A percentile compares a stretch with the other conserved stretches of the same genome.
Evolutionary conservation across 2,797 vertebrate species (phyloP).

Genomic region (Anniella stebbinsi): DNA sequence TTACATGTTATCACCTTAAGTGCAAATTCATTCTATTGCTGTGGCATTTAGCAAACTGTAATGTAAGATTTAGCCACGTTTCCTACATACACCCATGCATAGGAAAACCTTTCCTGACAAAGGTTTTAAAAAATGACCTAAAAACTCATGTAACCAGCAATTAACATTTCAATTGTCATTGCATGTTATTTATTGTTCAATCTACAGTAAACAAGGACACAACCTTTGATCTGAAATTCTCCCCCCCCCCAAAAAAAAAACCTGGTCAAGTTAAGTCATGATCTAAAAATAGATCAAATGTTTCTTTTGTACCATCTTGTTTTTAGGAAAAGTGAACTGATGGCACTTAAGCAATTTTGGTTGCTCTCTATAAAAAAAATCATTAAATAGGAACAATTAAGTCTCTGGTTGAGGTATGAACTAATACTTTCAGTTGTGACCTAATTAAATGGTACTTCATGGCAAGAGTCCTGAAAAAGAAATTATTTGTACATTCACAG

Average conservation of each 20-base stretch:
- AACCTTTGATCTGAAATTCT: slow-evolving; percentile 25
- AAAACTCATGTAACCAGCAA: background rate
- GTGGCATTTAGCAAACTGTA: background rate
- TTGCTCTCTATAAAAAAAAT: slow-evolving; percentile 46
- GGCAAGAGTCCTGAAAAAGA: slow-evolving; percentile 55
- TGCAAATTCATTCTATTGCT: slow-evolving; percentile 22
- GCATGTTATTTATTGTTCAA: slow-evolving; percentile 35
- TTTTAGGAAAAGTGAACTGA: slow-evolving; percentile 48
- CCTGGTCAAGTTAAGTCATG: background rate
- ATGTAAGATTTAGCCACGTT: background rate
- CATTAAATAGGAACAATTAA: slow-evolving; percentile 56
- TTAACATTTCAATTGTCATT: slow-evolving; percentile 45
- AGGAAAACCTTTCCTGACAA: background rate
- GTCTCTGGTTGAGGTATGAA: slow-evolving; percentile 43
- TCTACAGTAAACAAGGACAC: slow-evolving; percentile 21
- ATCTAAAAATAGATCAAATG: slow-evolving; percentile 30
- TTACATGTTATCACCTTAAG: background rate
- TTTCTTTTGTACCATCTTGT: slow-evolving; percentile 42
- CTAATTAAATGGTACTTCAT: slow-evolving; percentile 58
- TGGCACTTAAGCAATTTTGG: slow-evolving; percentile 54
- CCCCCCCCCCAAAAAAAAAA: background rate
- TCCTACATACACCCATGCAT: background rate
- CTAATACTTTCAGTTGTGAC: slow-evolving; percentile 60
- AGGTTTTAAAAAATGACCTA: background rate
- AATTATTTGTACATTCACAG: slow-evolving; percentile 62